Evolutionary conservation across 1,140 invertebrate species (phyloP).

Genomic region (Cylas formicarius): DNA sequence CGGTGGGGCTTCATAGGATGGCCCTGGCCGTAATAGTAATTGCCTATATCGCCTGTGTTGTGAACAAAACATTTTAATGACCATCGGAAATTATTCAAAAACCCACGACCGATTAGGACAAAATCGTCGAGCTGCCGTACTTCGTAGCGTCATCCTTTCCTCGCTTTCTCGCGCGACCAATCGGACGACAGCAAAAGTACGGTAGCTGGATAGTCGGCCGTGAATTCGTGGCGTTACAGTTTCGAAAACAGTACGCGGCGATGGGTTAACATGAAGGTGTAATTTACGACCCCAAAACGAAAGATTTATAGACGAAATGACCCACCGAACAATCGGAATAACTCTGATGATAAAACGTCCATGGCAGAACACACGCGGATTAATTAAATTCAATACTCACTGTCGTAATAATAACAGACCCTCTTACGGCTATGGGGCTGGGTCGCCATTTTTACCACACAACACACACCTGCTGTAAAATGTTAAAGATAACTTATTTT

Average conservation of each 20-base stretch:
- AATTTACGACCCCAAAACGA: too few species aligned
- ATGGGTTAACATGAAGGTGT: too few species aligned
- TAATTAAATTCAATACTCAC: constrained; percentile 61
- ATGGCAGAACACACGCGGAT: too few species aligned
- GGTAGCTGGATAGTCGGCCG: constrained; percentile 32
- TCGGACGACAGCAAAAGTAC: constrained; percentile 32
- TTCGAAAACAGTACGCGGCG: constrained; percentile 35
- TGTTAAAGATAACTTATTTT: too few species aligned
- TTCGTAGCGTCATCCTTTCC: constrained; percentile 33
- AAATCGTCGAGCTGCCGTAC: constrained; percentile 23
- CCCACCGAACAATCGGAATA: neutral
- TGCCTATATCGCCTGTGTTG: constrained; percentile 88
- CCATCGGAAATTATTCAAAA: constrained; percentile 11
- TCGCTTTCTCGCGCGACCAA: constrained; percentile 30
- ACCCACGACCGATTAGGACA: constrained; percentile 20
- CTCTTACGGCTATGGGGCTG: constrained; percentile 82
- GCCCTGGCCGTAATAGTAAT: constrained; percentile 99
- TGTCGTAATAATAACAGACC: constrained; percentile 98
- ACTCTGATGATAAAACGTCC: neutral
- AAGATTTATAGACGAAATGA: neutral
- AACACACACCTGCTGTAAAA: too few species aligned
- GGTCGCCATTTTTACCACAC: constrained; percentile 56
- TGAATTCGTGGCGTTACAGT: constrained; percentile 29
- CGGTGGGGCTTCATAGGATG: constrained; percentile 99
- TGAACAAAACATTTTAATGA: constrained; percentile 10